phyloP scores from a whole-genome alignment of 2,888 invertebrate species.

The Noctua comes region DNA sequence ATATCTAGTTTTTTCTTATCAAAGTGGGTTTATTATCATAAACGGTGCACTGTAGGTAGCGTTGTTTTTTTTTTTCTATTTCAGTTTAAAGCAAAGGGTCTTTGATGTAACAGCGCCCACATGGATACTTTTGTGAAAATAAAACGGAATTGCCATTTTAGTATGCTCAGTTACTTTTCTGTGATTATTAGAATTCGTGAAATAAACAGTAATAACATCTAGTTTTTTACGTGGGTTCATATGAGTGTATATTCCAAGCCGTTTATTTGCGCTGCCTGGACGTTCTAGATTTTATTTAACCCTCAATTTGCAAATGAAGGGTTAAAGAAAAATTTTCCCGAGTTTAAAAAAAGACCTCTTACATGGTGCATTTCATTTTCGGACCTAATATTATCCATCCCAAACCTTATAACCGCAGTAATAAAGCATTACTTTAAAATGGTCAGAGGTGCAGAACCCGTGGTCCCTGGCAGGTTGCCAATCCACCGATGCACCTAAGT shows the following conservation, averaged over 20 bases:
- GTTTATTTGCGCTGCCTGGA: too few relatives aligned
- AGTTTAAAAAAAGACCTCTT: too few relatives aligned
- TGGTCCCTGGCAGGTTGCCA: constrained; percentile 46
- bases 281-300: too few relatives aligned
- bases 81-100: not conserved
- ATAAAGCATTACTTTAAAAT: constrained; percentile 23
- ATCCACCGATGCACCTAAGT: not conserved
- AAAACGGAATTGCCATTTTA: not conserved
- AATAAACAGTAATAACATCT: not conserved
- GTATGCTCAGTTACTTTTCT: not conserved
- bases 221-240: too few relatives aligned
- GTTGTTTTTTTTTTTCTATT: constrained; percentile 3
- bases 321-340: too few relatives aligned
- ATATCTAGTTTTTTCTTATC: constrained; percentile 24
- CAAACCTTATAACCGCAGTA: constrained; percentile 3
- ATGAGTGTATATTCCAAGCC: too few relatives aligned
- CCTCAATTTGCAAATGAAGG: too few relatives aligned
- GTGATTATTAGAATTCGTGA: not conserved
- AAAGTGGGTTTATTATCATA: constrained; percentile 14
- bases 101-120: constrained; percentile 1
- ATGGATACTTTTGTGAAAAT: constrained; percentile 6
- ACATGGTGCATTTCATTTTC: too few relatives aligned
- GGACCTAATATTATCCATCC: not conserved
- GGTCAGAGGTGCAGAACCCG: not conserved
- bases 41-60: not conserved